Base-by-base conservation (phyloP, 2,888 invertebrate species). In the Scaptomyza flava region DNA sequence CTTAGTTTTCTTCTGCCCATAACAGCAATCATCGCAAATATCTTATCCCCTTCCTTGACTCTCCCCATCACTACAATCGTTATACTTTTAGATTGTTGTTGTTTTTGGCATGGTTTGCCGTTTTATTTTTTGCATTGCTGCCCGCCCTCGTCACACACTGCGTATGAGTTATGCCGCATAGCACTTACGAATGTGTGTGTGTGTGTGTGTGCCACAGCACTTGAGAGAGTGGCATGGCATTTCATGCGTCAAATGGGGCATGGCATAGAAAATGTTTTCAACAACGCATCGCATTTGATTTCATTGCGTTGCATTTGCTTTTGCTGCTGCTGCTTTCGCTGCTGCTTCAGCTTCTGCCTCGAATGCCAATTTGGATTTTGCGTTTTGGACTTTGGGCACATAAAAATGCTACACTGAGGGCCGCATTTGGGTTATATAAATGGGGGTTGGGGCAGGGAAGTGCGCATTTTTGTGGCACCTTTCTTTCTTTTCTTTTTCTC, bases 171-270 rank as follows among this genome's bases (percentile, higher is more conserved):
- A 83, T 83, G 78, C 76, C 63, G 47, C 38, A 43, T 50, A 56
- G 53, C 54, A 59, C 48, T 33, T 51, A 41, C 9, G 2, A 8
- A 4, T 41, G 17, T 41, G 41, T 14, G 2, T 17, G 17, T 41
- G 17, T 38, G 53, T 31, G 51, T 48, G 48, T 17, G 23, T 14
- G 1, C 3, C n/a, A 34, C 8, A 9, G 42, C 64, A 61, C 14
- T 33, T 23, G 11, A 8, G 38, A 8, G 38, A 17, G 38, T 8
- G 17, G 41, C 41, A 41, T 14, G 38, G 70, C 78, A 81, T 83
- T 76, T 67, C 76, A 51, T 63, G 70, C 73, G 63, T 76, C 83
- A 83, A 83, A 85, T 83, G 83, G 85, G 68, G 85, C 82, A 76
- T 79, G 77, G 82, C 81, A 72, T 61, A 74, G 81, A 76, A 81